Percentiles rank a stretch among this genome's conserved stretches.
Conservation (phyloP, 2,888 invertebrate genomes). For the Lithophane socia region DNA sequence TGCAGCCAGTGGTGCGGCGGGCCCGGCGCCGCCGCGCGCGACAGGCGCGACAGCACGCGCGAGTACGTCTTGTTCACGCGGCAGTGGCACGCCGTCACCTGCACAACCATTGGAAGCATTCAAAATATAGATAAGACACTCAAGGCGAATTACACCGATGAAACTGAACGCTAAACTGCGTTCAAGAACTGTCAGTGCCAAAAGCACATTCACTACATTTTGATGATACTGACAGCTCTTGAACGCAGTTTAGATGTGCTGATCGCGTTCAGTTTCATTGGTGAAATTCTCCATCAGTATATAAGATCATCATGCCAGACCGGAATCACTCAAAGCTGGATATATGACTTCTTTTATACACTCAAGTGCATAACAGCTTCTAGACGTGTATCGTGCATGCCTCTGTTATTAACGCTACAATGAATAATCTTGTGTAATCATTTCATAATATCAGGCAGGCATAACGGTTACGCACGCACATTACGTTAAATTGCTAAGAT, state of each 20-base stretch:
- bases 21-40: constrained; percentile 81
- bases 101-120: constrained; percentile 36
- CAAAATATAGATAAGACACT: not conserved
- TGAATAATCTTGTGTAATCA: constrained; percentile 46
- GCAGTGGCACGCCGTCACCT: constrained; percentile 95
- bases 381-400: constrained; percentile 12
- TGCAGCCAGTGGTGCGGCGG: constrained; percentile 91
- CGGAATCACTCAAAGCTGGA: not conserved
- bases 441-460: constrained; percentile 37
- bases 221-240: no score
- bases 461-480: constrained; percentile 27
- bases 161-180: no score
- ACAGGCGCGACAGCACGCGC: constrained; percentile 90
- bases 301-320: not conserved
- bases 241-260: no score
- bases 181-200: no score
- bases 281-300: not conserved
- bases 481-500: constrained; percentile 15
- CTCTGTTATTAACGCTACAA: constrained; percentile 15
- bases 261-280: not conserved
- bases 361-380: constrained; percentile 19
- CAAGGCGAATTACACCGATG: not conserved
- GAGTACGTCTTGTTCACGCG: constrained; percentile 94
- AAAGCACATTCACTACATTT: no score
- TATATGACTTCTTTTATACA: constrained; percentile 5